Evolutionary conservation across 2,888 invertebrate species (phyloP).

Genomic region (Heliconius sara): DNA sequence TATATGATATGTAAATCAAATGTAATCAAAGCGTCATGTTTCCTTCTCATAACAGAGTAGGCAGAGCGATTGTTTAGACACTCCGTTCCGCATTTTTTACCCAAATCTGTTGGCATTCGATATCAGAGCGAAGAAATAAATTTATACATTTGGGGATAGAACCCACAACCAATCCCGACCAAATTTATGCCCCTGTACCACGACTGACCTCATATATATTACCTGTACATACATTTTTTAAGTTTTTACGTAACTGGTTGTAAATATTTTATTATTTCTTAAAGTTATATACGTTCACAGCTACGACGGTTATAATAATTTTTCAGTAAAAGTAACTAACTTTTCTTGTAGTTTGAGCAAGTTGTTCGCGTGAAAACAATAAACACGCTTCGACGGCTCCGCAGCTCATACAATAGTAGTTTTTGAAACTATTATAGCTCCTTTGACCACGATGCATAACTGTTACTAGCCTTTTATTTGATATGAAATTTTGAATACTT

Average conservation of each 20-base stretch:
- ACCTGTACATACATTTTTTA: too few relatives aligned
- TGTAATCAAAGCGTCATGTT: too few relatives aligned
- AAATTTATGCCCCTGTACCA: too few relatives aligned
- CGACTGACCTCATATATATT: too few relatives aligned
- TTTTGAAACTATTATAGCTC: slow-evolving; percentile 32
- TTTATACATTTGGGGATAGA: too few relatives aligned
- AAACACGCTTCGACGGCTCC: slow-evolving; percentile 34
- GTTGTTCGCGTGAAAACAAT: slow-evolving; percentile 39
- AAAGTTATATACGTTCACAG: neutral
- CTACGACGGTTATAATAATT: slow-evolving; percentile 12
- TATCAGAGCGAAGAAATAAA: too few relatives aligned
- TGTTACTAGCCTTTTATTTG: slow-evolving; percentile 13
- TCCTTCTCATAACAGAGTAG: too few relatives aligned
- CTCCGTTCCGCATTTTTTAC: too few relatives aligned
- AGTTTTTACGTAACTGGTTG: neutral
- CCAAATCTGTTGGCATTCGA: too few relatives aligned
- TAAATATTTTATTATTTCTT: neutral
- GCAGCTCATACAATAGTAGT: slow-evolving; percentile 33
- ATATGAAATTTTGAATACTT: slow-evolving; percentile 15
- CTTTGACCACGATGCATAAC: slow-evolving; percentile 28
- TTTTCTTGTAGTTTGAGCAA: slow-evolving; percentile 29
- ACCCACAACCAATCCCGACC: too few relatives aligned
- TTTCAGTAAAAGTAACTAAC: slow-evolving; percentile 22
- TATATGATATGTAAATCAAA: neutral
- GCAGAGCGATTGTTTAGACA: too few relatives aligned